A percentile compares a stretch with the other conserved stretches of the same genome.
Conservation (phyloP, 2,888 invertebrate genomes). For the Xestia xanthographa region DNA sequence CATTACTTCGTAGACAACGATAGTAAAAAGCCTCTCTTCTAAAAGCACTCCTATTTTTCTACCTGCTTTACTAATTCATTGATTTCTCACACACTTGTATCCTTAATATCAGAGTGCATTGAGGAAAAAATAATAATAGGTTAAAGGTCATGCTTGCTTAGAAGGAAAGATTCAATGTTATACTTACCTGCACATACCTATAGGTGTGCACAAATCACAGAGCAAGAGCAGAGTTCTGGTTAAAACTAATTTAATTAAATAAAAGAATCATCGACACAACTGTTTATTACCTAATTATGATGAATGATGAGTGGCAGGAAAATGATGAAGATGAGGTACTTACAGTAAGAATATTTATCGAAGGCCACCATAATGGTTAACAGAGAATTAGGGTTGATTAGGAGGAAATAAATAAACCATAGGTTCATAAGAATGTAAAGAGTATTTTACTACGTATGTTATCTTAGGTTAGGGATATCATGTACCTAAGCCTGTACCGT, state of each 20-base stretch:
- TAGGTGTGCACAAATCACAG: background rate
- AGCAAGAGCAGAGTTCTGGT: too few relatives aligned
- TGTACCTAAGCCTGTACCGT: background rate
- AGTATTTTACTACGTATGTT: background rate
- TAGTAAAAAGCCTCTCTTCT: background rate
- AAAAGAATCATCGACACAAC: too few relatives aligned
- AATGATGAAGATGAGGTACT: background rate
- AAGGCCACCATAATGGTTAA: background rate
- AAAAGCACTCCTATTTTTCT: background rate
- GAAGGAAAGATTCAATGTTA: conserved; percentile 6
- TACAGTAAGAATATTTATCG: background rate
- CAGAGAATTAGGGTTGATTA: too few relatives aligned
- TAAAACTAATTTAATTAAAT: too few relatives aligned
- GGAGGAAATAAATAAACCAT: background rate
- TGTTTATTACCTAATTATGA: too few relatives aligned
- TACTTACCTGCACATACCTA: background rate
- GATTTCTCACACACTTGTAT: background rate
- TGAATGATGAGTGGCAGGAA: background rate
- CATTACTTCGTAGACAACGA: background rate
- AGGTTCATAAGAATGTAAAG: background rate
- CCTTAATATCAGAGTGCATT: background rate
- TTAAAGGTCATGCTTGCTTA: background rate
- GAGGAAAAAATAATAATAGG: background rate
- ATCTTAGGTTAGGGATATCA: background rate
- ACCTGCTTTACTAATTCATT: background rate